Base-by-base conservation (phyloP, 2,797 vertebrate genomes). In the Pogoniulus pusillus region DNA sequence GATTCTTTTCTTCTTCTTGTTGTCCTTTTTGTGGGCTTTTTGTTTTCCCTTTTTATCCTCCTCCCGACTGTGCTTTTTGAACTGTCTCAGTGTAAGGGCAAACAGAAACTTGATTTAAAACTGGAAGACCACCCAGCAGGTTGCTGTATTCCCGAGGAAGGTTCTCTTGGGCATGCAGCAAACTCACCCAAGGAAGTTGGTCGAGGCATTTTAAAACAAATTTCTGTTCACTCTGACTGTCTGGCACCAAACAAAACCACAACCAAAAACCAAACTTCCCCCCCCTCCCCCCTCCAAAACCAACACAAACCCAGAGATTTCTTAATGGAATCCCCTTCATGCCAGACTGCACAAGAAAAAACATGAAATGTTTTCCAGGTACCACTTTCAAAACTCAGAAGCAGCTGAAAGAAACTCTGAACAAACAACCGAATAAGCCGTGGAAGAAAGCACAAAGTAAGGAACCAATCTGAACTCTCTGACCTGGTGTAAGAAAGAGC, bases 361-460 rank as follows among this genome's bases (percentile, higher is more conserved):
- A 84, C 59, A 76, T 93, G 93, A 96, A 94, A 96, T 98, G 96
- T 98, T 97, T 98, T 97, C 97, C 97, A 98, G 97, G 97, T 97
- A 96, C 97, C 95, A 97, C 97, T 96, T 98, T 97, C 97, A 98
- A 98, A 97, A 93, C 97, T 96, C 97, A 98, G 97, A 98, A 98
- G 97, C 97, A 97, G 95, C 96, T 97, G 97, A 98, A 98, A 96
- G 97, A 98, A 97, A 97, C 97, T 96, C 97, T 97, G 96, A 97
- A 96, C 97, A 98, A 98, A 96, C 97, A 96, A 95, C 96, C 97
- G 95, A 97, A 97, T 96, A 98, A 98, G 92, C 96, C 96, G 91
- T 98, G 97, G 97, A 98, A 98, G 97, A 98, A 97, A 96, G 96
- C 97, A 35, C 97, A 97, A 97, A 97, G 97, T 98, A 98, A 98